These are phyloP conservation scores for Bombus pyrosoma DNA, from an alignment of 1,140 invertebrate species.

Conservation along the genomic window DNA sequence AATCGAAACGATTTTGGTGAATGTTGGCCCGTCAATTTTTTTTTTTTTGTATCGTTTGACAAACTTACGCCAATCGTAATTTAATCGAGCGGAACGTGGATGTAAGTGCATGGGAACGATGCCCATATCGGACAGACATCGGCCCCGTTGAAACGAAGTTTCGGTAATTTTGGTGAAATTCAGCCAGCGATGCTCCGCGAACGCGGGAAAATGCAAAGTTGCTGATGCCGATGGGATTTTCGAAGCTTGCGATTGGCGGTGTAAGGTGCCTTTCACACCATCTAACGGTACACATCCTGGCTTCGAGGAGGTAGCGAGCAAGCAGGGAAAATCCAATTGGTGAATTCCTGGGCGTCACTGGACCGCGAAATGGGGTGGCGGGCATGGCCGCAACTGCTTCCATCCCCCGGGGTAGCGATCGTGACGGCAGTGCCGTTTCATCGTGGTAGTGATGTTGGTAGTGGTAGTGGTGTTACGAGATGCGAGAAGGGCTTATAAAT, in stretches of 20 bases:
- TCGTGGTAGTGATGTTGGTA: slow-evolving; percentile 54
- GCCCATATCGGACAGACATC: slow-evolving; percentile 18
- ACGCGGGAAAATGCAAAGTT: slow-evolving; percentile 67
- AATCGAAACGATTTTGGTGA: neutral
- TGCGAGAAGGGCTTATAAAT: slow-evolving; percentile 78
- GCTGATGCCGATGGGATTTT: slow-evolving; percentile 67
- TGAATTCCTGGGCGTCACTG: slow-evolving; percentile 80
- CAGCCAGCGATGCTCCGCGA: slow-evolving; percentile 30
- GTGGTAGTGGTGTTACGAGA: slow-evolving; percentile 62
- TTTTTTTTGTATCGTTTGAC: neutral
- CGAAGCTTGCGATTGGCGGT: slow-evolving; percentile 58
- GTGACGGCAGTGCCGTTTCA: slow-evolving; percentile 58
- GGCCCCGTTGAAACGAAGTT: slow-evolving; percentile 33
- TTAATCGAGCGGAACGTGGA: neutral
- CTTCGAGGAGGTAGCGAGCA: slow-evolving; percentile 68
- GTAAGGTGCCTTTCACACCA: slow-evolving; percentile 77
- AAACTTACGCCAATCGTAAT: slow-evolving; percentile 1
- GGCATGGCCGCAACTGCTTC: slow-evolving; percentile 76
- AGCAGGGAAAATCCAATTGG: slow-evolving; percentile 81
- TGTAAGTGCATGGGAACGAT: no score
- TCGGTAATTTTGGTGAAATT: slow-evolving; percentile 60
- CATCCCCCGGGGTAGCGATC: slow-evolving; percentile 69
- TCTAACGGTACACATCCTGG: slow-evolving; percentile 75
- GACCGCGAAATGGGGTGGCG: slow-evolving; percentile 80
- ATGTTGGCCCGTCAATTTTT: neutral